These are phyloP conservation scores for Eurytemora carolleeae DNA, from an alignment of 1,140 invertebrate species.

Conservation along the genomic window DNA sequence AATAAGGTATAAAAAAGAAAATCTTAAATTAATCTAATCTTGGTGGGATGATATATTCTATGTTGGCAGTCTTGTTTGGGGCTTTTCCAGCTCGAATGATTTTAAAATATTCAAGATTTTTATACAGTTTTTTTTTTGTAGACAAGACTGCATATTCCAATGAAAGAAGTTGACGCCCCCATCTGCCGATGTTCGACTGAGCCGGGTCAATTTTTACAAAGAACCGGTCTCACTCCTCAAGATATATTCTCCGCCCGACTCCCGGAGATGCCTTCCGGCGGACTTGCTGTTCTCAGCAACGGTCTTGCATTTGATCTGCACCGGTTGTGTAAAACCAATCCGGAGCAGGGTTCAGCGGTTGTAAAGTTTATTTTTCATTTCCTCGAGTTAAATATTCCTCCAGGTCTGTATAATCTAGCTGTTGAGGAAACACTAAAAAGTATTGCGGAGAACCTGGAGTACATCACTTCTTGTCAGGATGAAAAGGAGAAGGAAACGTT, in stretches of 20 bases:
- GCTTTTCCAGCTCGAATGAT: not conserved
- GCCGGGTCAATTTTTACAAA: not conserved
- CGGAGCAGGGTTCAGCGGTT: not conserved
- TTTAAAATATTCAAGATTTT: not conserved
- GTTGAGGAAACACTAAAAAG: not conserved
- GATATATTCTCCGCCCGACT: not conserved
- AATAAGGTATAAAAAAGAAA: no score
- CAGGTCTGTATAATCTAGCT: not conserved
- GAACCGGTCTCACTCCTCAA: not conserved
- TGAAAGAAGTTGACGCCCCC: not conserved
- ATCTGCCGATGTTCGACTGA: no score
- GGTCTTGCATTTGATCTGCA: not conserved
- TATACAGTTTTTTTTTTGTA: not conserved
- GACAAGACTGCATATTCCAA: not conserved
- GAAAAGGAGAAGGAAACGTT: not conserved
- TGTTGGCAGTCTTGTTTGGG: not conserved
- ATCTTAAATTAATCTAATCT: not conserved
- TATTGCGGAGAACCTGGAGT: not conserved
- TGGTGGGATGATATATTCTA: not conserved
- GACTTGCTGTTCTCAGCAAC: not conserved
- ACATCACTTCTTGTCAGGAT: not conserved
- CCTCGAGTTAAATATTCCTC: not conserved
- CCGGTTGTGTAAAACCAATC: not conserved
- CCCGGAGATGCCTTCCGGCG: not conserved
- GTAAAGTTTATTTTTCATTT: not conserved